A percentile compares a stretch with the other conserved stretches of the same genome.
phyloP scores from a whole-genome alignment of 1,140 invertebrate species.

The Adelges cooleyi region DNA sequence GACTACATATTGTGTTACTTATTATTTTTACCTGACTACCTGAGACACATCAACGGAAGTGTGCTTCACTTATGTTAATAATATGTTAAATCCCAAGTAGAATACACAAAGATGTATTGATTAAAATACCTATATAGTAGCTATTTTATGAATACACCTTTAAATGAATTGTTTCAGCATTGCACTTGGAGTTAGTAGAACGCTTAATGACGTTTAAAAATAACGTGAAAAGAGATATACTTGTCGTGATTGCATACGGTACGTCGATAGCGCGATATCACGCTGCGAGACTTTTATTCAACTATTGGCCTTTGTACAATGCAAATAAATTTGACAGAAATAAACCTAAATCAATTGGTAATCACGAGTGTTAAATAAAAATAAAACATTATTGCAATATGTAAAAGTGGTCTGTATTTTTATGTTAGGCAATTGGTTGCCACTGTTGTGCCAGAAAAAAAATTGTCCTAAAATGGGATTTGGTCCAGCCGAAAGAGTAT shows the following conservation, averaged over 20 bases:
- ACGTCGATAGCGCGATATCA: slow-evolving; percentile 79
- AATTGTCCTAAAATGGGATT: slow-evolving; percentile 69
- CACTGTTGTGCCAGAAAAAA: slow-evolving; percentile 74
- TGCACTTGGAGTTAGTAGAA: slow-evolving; percentile 88
- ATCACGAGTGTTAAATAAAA: not conserved
- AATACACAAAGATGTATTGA: too few species aligned
- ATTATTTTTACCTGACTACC: too few species aligned
- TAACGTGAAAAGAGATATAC: slow-evolving; percentile 79
- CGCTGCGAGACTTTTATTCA: slow-evolving; percentile 92
- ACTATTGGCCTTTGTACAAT: slow-evolving; percentile 99
- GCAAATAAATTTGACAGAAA: slow-evolving; percentile 79
- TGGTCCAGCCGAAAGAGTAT: slow-evolving; percentile 82
- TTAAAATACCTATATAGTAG: too few species aligned
- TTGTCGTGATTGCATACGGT: slow-evolving; percentile 94
- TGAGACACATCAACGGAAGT: too few species aligned
- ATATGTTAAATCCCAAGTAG: too few species aligned
- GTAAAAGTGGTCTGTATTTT: not conserved
- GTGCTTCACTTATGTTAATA: too few species aligned
- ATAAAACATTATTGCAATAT: not conserved
- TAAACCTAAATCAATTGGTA: slow-evolving; percentile 26
- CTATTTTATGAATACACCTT: too few species aligned
- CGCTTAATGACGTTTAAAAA: slow-evolving; percentile 86
- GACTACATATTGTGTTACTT: too few species aligned
- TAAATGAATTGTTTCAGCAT: slow-evolving; percentile 58
- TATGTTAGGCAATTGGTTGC: slow-evolving; percentile 49